phyloP scores from a whole-genome alignment of 37 sponge, comb jelly and placozoan species.

The Aplysina aerophoba region DNA sequence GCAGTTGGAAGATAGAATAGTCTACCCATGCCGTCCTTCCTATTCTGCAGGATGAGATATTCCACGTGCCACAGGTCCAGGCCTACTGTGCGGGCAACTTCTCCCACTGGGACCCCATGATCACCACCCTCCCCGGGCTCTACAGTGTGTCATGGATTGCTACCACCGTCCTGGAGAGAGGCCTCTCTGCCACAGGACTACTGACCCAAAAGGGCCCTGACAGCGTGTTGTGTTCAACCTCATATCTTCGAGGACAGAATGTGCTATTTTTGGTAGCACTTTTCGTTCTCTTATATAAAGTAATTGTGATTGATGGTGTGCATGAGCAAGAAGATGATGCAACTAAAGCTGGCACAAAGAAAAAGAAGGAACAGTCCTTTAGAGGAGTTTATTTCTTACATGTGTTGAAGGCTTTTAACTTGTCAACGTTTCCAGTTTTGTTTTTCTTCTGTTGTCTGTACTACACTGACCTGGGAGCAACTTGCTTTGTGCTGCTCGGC shows the following conservation, averaged over 20 bases:
- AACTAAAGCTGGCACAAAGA: neutral
- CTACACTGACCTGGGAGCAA: conserved; percentile 93
- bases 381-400: neutral
- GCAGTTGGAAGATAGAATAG: too few species aligned
- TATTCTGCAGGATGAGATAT: conserved; percentile 83
- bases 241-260: neutral
- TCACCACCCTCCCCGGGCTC: conserved; percentile 94
- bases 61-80: conserved; percentile 90
- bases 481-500: conserved; percentile 72
- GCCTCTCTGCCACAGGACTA: neutral
- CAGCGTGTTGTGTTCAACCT: neutral
- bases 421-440: conserved; percentile 79
- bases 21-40: too few species aligned
- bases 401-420: conserved; percentile 52
- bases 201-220: too few species aligned
- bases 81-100: conserved; percentile 82
- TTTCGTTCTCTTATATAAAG: neutral
- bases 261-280: neutral
- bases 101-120: conserved; percentile 92
- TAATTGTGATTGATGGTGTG: neutral
- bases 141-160: conserved; percentile 30
- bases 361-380: neutral
- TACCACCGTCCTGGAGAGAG: neutral
- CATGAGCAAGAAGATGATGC: neutral
- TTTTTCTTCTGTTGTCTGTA: conserved; percentile 95